These are phyloP conservation scores for Verasper variegatus DNA, from an alignment of 2,113 vertebrate species.

Conservation along the genomic window DNA sequence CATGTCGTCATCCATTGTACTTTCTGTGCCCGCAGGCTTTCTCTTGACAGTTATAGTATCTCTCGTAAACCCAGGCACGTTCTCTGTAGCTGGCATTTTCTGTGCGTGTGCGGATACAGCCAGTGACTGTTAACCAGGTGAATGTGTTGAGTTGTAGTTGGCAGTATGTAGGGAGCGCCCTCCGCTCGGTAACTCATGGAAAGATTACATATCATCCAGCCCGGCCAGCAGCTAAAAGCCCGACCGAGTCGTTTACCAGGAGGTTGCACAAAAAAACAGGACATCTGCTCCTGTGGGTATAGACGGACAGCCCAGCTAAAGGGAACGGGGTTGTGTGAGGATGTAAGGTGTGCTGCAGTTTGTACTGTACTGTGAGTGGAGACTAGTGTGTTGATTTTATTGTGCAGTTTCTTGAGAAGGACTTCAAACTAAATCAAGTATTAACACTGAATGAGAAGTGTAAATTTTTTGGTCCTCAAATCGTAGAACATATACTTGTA, in stretches of 20 bases:
- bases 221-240: conserved; percentile 46
- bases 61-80: neutral
- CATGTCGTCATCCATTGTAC: neutral
- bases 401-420: neutral
- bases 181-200: conserved; percentile 38
- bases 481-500: neutral
- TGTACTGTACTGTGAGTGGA: neutral
- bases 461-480: neutral
- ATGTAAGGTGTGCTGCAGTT: conserved; percentile 5
- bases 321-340: neutral
- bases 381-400: neutral
- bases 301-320: neutral
- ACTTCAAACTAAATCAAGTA: too few species aligned
- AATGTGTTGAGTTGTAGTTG: conserved; percentile 17
- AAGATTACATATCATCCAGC: conserved; percentile 29
- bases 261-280: conserved; percentile 32
- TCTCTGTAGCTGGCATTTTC: neutral
- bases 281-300: conserved; percentile 33
- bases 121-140: conserved; percentile 45
- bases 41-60: neutral
- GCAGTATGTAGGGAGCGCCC: conserved; percentile 30
- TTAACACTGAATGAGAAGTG: neutral
- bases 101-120: neutral
- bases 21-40: too few species aligned
- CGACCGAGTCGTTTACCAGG: conserved; percentile 47